Evolutionary conservation across 2,113 vertebrate genomes (phyloP).

Genomic region (Salvelinus alpinus): DNA sequence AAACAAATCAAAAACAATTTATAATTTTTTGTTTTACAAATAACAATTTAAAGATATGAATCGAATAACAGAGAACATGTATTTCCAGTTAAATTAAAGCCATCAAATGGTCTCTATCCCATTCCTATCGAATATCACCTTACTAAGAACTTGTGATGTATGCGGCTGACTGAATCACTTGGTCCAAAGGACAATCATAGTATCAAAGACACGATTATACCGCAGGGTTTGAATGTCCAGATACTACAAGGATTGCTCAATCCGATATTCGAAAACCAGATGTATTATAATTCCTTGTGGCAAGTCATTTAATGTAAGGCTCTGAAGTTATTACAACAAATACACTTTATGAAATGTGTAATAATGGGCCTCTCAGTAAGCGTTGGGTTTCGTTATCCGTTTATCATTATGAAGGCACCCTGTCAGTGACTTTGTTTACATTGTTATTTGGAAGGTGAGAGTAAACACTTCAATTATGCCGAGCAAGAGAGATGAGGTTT

Average conservation of each 20-base stretch:
- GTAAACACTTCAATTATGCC: not conserved
- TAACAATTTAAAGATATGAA: too few relatives aligned
- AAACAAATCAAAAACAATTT: too few relatives aligned
- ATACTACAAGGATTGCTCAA: not conserved
- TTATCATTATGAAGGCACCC: constrained; percentile 50
- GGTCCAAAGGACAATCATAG: too few relatives aligned
- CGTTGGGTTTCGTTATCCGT: constrained; percentile 41
- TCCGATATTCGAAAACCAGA: not conserved
- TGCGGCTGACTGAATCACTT: not conserved
- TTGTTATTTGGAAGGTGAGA: constrained; percentile 57
- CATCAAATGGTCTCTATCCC: not conserved
- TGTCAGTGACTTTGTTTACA: constrained; percentile 64
- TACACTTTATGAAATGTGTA: constrained; percentile 44
- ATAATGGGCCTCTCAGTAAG: constrained; percentile 21
- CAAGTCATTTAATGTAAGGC: constrained; percentile 2
- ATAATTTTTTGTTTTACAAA: too few relatives aligned
- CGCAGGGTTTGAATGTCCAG: too few relatives aligned
- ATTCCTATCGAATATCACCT: not conserved
- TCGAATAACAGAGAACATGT: too few relatives aligned
- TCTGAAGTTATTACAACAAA: constrained; percentile 28
- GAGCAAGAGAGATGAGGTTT: not conserved
- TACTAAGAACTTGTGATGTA: not conserved
- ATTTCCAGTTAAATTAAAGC: not conserved
- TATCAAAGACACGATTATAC: too few relatives aligned
- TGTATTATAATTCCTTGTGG: constrained; percentile 4